Conservation (phyloP, 2,113 vertebrate species). For the Leptodactylus fuscus region DNA sequence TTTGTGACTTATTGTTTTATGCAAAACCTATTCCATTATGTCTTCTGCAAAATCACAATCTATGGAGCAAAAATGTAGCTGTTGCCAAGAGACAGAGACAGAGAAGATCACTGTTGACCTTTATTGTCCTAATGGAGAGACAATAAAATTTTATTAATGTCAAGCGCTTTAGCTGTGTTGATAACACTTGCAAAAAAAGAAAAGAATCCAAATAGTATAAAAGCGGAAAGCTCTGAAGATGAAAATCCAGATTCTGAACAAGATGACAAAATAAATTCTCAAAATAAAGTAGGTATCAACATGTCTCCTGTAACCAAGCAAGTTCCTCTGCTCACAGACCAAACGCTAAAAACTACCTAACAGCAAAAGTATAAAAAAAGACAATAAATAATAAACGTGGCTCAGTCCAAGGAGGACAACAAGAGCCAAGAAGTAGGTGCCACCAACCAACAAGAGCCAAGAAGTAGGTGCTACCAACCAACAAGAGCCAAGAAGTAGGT, state of each 20-base stretch:
- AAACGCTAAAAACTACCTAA: background rate
- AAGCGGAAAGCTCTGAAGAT: background rate
- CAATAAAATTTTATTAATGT: slow-evolving; percentile 71
- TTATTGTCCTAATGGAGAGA: slow-evolving; percentile 73
- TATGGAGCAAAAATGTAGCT: slow-evolving; percentile 76
- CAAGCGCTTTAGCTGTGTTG: slow-evolving; percentile 76
- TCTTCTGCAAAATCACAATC: slow-evolving; percentile 79
- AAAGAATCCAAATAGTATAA: no score
- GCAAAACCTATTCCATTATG: background rate
- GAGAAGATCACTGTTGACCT: slow-evolving; percentile 73
- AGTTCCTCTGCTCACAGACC: background rate
- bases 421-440: no score
- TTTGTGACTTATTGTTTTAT: background rate
- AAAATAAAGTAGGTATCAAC: background rate
- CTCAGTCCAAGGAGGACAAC: no score
- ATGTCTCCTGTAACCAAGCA: background rate
- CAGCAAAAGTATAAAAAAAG: no score
- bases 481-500: no score
- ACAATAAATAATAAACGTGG: no score
- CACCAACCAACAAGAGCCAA: no score
- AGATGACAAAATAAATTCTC: background rate
- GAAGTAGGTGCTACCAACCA: no score
- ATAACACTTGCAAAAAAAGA: rapidly evolving
- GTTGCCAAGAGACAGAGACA: slow-evolving; percentile 79
- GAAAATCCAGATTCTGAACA: background rate